Evolutionary conservation across 1,140 invertebrate species (phyloP).

Genomic region (Cydia pomonella): DNA sequence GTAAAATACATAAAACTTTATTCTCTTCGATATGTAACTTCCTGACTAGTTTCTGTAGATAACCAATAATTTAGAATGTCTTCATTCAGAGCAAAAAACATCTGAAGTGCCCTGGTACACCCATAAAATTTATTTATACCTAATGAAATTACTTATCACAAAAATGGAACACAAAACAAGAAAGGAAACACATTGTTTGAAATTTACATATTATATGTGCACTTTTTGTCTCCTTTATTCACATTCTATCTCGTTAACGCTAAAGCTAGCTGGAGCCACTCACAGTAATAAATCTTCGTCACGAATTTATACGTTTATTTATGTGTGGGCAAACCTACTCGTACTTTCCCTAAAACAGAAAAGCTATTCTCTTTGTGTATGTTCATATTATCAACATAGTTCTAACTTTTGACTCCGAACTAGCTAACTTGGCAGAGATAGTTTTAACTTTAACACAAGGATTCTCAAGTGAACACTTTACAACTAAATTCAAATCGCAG

Average conservation of each 20-base stretch:
- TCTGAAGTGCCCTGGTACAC: too few relatives aligned
- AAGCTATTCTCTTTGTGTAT: not conserved
- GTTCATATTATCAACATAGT: not conserved
- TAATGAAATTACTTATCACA: not conserved
- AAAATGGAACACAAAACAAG: not conserved
- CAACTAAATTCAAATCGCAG: slow-evolving; percentile 17
- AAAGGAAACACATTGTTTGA: too few relatives aligned
- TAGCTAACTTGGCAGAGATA: slow-evolving; percentile 12
- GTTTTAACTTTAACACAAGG: slow-evolving; percentile 19
- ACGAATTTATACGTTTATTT: slow-evolving; percentile 3
- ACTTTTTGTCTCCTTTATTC: not conserved
- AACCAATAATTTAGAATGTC: too few relatives aligned
- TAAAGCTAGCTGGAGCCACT: not conserved
- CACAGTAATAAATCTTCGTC: slow-evolving; percentile 13
- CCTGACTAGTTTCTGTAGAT: too few relatives aligned
- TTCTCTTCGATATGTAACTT: too few relatives aligned
- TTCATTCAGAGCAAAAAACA: too few relatives aligned
- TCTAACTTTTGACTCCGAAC: not conserved
- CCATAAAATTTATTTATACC: too few relatives aligned
- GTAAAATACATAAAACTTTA: too few relatives aligned
- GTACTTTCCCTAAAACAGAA: not conserved
- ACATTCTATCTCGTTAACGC: slow-evolving; percentile 1
- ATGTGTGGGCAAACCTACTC: not conserved
- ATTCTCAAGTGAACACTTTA: slow-evolving; percentile 19
- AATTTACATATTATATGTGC: not conserved